Base-by-base conservation (phyloP, 2,113 vertebrate genomes). In the Seriola rivoliana region DNA sequence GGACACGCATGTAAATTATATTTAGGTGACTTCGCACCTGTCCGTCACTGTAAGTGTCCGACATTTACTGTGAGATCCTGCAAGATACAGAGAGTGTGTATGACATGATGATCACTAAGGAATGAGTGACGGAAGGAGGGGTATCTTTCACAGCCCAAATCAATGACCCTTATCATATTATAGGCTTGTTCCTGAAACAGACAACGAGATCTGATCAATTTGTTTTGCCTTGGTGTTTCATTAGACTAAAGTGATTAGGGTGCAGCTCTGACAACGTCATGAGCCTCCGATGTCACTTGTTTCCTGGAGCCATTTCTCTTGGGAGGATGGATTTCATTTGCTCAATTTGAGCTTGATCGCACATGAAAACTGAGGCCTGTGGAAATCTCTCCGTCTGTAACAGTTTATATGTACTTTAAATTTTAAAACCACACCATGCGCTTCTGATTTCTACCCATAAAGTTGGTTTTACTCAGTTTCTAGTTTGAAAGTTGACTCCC, bases 31-130 rank as follows among this genome's bases (percentile, higher is more conserved):
- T 46, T 2, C 19, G 38, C 29, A 50, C n/a, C 50, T 75, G 71
- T 78, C 67, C 75, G 44, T 34, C 23, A n/a, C 60, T 75, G 25
- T 71, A 32, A 84, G 58, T 58, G 71, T 67, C 29, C 0, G 12
- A 57, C 32, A 62, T 67, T 13, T 14, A 32, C 23, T 25, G 34
- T 36, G 29, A 80, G 73, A 57, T 8, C 4, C 16, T 42, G 44
- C 7, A 50, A 59, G 10, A 65, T 17, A 11, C 16, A 52, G 17
- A 34, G 29, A 21, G 60, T 10, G 16, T n/a, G 2, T 29, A 38
- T 5, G 14, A 65, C 55, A 19, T 52, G n/a, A 34, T 21, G 14
- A 65, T 38, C 17, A 52, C 6, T 7, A 6, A 38, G 8, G 23
- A 60, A 54, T 72, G 38, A 66, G 42, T 48, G 16, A 50, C 59